phyloP scores from a whole-genome alignment of 1,140 invertebrate species.

The Pseudoatta argentina region DNA sequence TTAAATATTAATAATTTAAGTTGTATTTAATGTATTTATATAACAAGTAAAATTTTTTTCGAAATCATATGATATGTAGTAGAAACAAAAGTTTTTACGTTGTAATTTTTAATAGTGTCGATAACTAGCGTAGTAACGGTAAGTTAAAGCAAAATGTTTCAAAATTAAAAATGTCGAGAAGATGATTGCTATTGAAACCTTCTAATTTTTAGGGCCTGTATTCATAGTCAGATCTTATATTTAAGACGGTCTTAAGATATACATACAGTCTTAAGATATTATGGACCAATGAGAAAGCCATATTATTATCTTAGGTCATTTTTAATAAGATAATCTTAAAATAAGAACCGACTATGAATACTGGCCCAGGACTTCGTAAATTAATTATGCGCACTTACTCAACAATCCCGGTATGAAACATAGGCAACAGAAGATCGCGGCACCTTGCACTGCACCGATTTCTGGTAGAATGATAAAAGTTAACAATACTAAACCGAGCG shows the following conservation, averaged over 20 bases:
- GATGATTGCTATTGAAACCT: not conserved
- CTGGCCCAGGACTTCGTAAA: not conserved
- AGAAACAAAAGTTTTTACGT: not conserved
- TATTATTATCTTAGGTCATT: no score
- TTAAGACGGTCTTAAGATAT: no score
- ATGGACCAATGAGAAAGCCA: no score
- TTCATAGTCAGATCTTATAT: no score
- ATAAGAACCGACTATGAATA: no score
- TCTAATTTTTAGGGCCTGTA: no score
- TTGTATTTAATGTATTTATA: not conserved
- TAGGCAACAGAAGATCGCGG: slow-evolving; percentile 95
- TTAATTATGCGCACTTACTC: slow-evolving; percentile 83
- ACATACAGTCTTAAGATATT: no score
- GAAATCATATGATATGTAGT: not conserved
- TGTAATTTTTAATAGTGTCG: not conserved
- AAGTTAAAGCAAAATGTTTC: not conserved
- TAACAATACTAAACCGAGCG: slow-evolving; percentile 92
- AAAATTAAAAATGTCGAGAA: not conserved
- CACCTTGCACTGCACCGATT: slow-evolving; percentile 95
- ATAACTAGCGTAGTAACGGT: not conserved
- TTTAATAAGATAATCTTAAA: no score
- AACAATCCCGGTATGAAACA: slow-evolving; percentile 93
- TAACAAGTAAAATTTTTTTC: not conserved
- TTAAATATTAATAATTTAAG: slow-evolving; percentile 2
- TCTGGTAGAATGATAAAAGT: slow-evolving; percentile 95